phyloP scores from a whole-genome alignment of 2,113 vertebrate genomes.

The Canis aureus region DNA sequence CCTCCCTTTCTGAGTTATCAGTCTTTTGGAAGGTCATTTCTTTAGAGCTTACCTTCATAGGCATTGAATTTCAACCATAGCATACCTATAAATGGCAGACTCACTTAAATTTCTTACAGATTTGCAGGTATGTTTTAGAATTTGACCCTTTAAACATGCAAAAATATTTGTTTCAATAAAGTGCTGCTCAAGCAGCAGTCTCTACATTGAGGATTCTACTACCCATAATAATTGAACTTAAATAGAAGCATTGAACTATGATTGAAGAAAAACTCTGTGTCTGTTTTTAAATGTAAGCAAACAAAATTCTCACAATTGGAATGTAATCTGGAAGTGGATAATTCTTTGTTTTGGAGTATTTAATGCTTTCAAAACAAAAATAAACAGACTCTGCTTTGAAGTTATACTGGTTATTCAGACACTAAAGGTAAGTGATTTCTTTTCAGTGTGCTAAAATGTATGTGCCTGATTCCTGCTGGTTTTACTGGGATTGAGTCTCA shows the following conservation, averaged over 20 bases:
- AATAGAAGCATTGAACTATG: not conserved
- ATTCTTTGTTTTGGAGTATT: constrained; percentile 53
- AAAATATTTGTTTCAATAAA: constrained; percentile 50
- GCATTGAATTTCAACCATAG: not conserved
- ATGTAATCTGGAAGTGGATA: not conserved
- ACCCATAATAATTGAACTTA: not conserved
- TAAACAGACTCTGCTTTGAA: constrained; percentile 43
- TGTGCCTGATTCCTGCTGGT: not conserved
- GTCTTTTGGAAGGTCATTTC: not conserved
- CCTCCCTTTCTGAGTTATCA: not conserved
- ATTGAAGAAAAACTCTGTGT: constrained; percentile 8
- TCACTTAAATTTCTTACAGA: constrained; percentile 35
- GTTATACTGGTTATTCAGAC: not conserved
- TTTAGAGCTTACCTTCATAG: not conserved
- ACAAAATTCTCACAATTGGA: not conserved
- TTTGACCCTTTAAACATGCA: constrained; percentile 24
- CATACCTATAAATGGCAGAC: not conserved
- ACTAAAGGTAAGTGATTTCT: not conserved
- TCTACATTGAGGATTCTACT: not conserved
- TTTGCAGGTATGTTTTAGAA: not conserved
- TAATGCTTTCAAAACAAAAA: constrained; percentile 61
- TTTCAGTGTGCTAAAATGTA: not conserved
- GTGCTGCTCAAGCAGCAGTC: not conserved
- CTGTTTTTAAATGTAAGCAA: constrained; percentile 46
- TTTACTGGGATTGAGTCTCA: not conserved